Conservation (phyloP, 1,140 invertebrate genomes). For the Dreissena polymorpha region DNA sequence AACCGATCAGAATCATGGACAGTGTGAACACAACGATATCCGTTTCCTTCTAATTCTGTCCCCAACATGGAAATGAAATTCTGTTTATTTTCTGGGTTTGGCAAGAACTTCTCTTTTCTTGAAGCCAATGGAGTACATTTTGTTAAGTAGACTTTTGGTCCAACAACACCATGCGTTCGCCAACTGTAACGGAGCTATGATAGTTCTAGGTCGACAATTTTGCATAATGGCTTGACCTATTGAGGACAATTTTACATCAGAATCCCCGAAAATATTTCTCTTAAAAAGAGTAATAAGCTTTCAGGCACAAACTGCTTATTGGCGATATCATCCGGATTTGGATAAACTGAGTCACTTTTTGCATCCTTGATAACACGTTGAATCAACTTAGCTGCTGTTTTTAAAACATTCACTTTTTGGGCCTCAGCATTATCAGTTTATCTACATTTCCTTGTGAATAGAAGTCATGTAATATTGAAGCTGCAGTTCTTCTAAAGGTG, state of each 20-base stretch:
- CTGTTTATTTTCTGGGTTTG: too few relatives aligned
- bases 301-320: background rate
- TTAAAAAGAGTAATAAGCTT: too few relatives aligned
- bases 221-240: too few relatives aligned
- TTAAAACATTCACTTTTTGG: background rate
- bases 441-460: background rate
- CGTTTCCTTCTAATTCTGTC: too few relatives aligned
- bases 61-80: too few relatives aligned
- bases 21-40: too few relatives aligned
- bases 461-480: constrained; percentile 45
- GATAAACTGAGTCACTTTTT: background rate
- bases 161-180: background rate
- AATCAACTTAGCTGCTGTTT: too few relatives aligned
- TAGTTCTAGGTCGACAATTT: background rate
- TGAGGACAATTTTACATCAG: too few relatives aligned
- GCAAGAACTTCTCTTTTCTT: too few relatives aligned
- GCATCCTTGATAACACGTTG: background rate
- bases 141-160: background rate
- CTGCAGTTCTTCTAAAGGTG: background rate
- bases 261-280: too few relatives aligned
- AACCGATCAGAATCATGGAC: too few relatives aligned
- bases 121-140: background rate
- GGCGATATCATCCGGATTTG: constrained; percentile 2
- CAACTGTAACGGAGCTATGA: background rate
- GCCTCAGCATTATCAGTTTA: constrained; percentile 5